A percentile compares a stretch with the other conserved stretches of the same genome.
Evolutionary conservation across 2,797 vertebrate species (phyloP).

Genomic region (Tiaroga cobitis): DNA sequence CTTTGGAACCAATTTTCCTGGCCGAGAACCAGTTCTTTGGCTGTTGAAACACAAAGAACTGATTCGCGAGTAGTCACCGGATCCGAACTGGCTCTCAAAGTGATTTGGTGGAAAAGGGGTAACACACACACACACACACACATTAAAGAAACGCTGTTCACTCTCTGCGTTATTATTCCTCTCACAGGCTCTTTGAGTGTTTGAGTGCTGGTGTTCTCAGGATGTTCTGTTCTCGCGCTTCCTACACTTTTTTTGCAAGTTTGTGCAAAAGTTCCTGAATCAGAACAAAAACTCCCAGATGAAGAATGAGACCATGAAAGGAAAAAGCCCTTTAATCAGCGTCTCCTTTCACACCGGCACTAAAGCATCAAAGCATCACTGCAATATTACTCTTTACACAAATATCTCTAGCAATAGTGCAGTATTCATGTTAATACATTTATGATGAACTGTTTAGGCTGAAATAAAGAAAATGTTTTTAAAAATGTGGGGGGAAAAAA

Average conservation of each 20-base stretch:
- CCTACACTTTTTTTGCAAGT: background rate
- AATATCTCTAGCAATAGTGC: background rate
- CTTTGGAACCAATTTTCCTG: no score
- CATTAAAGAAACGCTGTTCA: no score
- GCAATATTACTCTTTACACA: background rate
- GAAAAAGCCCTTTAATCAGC: constrained; percentile 4
- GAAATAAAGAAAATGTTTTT: background rate
- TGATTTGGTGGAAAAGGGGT: no score
- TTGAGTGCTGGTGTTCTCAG: constrained; percentile 16
- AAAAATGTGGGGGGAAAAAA: background rate
- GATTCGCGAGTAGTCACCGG: no score
- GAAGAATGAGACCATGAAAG: constrained; percentile 9
- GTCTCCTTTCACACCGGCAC: background rate
- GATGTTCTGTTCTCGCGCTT: constrained; percentile 42
- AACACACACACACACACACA: no score
- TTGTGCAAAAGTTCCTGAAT: constrained; percentile 8
- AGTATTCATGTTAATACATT: no score
- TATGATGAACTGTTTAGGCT: background rate
- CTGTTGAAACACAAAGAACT: no score
- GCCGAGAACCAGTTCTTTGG: no score
- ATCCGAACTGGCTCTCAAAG: no score
- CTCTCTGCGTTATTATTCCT: constrained; percentile 12
- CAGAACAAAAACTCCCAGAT: constrained; percentile 9
- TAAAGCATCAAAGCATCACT: background rate
- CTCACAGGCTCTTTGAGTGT: constrained; percentile 28